Conservation (phyloP, 1,140 invertebrate species). For the Saxidomus purpurata region DNA sequence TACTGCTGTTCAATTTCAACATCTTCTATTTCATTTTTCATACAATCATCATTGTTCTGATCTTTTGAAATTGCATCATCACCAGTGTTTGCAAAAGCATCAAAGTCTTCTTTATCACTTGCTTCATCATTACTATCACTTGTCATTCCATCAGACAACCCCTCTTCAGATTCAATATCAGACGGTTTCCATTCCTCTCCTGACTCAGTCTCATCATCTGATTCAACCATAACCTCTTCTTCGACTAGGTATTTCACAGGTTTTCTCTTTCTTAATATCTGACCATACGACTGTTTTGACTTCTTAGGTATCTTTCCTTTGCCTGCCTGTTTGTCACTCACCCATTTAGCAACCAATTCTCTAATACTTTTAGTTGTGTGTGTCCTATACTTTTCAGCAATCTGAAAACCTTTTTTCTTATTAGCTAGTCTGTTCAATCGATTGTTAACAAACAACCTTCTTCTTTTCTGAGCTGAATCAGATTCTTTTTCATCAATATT, state of each 20-base stretch:
- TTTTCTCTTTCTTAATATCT: slow-evolving; percentile 9
- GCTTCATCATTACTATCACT: no score
- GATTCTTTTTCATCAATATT: neutral
- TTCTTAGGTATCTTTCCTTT: no score
- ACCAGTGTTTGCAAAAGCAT: no score
- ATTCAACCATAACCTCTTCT: neutral
- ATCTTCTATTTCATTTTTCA: no score
- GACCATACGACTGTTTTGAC: no score
- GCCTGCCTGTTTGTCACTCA: neutral
- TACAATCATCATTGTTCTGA: no score
- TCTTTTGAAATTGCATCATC: no score
- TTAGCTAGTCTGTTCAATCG: neutral
- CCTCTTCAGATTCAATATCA: neutral
- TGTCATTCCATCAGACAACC: no score
- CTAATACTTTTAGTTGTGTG: neutral
- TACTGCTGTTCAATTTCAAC: no score
- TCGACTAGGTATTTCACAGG: neutral
- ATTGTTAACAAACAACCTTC: neutral
- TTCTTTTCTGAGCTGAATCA: neutral
- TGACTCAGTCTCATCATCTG: neutral
- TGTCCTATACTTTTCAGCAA: neutral
- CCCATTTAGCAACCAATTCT: neutral
- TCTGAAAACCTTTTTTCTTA: neutral
- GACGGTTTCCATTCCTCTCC: neutral
- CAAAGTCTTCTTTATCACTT: no score